These are phyloP conservation scores for Cryptoblepharus egeriae DNA, from an alignment of 2,797 vertebrate genomes.

Conservation along the genomic window DNA sequence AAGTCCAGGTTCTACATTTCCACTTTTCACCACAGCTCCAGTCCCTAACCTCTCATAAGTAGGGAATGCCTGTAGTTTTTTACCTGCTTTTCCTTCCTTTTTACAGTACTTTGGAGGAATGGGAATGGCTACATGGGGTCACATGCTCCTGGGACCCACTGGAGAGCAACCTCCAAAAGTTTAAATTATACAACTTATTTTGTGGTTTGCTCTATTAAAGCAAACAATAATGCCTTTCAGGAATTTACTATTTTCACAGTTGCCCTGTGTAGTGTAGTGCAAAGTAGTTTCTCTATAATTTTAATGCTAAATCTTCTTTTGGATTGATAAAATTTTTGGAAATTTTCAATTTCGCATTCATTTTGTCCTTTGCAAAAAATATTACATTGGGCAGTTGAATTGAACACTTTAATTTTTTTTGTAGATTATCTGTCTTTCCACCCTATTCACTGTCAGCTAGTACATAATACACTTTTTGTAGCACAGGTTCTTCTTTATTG, in stretches of 20 bases:
- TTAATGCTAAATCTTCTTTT: not conserved
- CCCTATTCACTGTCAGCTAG: not conserved
- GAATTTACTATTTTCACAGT: no score
- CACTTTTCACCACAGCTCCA: no score
- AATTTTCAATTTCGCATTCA: not conserved
- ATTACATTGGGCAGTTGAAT: not conserved
- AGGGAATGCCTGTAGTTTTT: no score
- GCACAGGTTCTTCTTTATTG: not conserved
- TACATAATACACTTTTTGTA: no score
- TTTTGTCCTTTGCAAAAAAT: not conserved
- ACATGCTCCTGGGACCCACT: not conserved
- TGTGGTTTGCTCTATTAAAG: no score
- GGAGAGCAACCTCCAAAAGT: not conserved
- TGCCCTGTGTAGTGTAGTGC: not conserved
- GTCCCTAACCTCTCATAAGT: no score
- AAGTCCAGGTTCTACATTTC: no score
- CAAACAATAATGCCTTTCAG: no score
- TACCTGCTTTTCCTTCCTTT: no score
- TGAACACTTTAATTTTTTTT: not conserved
- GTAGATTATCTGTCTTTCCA: not conserved
- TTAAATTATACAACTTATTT: conserved; percentile 2
- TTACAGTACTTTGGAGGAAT: not conserved
- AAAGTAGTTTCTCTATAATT: not conserved
- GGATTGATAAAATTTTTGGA: not conserved
- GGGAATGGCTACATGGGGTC: no score